phyloP scores from a whole-genome alignment of 2,797 vertebrate species.

The Pipistrellus kuhlii region DNA sequence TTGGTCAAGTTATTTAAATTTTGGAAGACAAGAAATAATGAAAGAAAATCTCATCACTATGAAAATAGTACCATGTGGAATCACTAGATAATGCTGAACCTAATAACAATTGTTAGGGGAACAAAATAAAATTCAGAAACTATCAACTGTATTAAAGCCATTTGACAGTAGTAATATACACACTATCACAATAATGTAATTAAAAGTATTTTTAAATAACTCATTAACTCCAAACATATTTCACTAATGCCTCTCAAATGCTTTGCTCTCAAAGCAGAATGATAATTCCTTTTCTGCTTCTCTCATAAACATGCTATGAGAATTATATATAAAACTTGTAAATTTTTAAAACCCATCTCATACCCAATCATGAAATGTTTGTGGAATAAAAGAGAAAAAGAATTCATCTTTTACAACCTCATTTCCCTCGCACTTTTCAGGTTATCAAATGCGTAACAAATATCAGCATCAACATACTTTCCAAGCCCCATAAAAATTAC shows the following conservation, averaged over 20 bases:
- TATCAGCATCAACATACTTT: background rate
- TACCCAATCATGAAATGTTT: background rate
- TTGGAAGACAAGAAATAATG: conserved; percentile 39
- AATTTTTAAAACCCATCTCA: background rate
- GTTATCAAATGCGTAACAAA: background rate
- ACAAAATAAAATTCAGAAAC: conserved; percentile 1
- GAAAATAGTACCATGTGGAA: background rate
- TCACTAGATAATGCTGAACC: background rate
- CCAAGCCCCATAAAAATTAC: background rate
- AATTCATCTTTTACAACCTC: background rate
- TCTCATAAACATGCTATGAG: background rate
- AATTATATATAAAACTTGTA: conserved; percentile 25
- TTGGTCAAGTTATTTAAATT: conserved; percentile 41
- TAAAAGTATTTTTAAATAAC: conserved; percentile 24
- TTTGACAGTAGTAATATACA: background rate
- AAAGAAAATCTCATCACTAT: background rate
- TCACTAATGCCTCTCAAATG: background rate
- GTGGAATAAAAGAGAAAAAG: background rate
- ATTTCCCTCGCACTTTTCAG: background rate
- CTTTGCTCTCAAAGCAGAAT: background rate
- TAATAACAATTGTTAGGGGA: background rate
- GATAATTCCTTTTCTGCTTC: conserved; percentile 13
- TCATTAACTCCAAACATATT: background rate
- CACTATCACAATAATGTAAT: background rate
- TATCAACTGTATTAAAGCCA: background rate